Conservation (phyloP, 2,888 invertebrate species). For the Troides oblongomaculatus region DNA sequence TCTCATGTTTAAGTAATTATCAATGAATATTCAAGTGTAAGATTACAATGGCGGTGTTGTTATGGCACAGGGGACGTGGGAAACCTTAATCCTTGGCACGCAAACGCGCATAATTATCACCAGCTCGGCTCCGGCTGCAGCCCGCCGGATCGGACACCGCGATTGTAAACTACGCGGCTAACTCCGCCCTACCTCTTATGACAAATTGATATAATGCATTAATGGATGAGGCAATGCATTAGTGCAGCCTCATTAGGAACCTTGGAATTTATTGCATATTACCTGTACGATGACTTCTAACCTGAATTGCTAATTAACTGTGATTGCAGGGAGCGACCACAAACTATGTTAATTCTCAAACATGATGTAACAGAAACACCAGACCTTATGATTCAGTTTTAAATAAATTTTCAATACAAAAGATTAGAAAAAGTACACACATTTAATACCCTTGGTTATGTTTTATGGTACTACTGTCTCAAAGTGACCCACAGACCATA, state of each 20-base stretch:
- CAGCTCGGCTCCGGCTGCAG: neutral
- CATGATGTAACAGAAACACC: no score
- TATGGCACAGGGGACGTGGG: constrained; percentile 16
- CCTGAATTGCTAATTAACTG: neutral
- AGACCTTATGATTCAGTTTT: no score
- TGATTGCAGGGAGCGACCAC: neutral
- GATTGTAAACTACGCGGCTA: neutral
- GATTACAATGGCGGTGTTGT: constrained; percentile 3
- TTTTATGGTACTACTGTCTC: neutral
- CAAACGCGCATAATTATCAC: constrained; percentile 11
- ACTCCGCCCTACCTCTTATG: neutral
- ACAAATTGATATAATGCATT: neutral
- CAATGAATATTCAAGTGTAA: neutral
- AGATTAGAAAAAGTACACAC: neutral
- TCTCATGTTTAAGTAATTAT: constrained; percentile 7
- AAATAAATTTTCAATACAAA: neutral
- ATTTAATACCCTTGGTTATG: no score
- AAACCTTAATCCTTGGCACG: constrained; percentile 19
- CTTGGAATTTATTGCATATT: neutral
- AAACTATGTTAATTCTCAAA: neutral
- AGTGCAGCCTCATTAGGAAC: neutral
- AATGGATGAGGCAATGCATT: neutral
- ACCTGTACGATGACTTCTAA: neutral
- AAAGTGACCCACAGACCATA: neutral
- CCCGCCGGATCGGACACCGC: neutral